A percentile compares a stretch with the other conserved stretches of the same genome.
phyloP scores from a whole-genome alignment of 2,113 vertebrate species.

The Alosa alosa region DNA sequence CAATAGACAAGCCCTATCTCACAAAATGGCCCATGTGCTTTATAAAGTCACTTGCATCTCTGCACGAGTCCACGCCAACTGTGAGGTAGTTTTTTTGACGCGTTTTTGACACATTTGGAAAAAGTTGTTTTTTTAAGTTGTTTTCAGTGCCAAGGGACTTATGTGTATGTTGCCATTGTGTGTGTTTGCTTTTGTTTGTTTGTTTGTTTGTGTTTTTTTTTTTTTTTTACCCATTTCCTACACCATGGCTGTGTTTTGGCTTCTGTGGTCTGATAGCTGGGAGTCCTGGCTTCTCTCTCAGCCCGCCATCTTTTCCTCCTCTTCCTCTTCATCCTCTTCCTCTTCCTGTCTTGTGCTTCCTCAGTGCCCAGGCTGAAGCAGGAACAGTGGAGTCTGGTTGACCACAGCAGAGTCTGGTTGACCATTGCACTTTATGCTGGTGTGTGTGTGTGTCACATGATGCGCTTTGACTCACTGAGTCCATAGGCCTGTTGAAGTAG shows the following conservation, averaged over 20 bases:
- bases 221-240: neutral
- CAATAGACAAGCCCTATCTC: neutral
- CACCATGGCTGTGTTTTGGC: neutral
- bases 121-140: neutral
- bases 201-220: neutral
- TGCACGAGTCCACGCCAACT: neutral
- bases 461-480: neutral
- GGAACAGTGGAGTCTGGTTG: slow-evolving; percentile 37
- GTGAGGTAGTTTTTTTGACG: neutral
- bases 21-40: neutral
- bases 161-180: neutral
- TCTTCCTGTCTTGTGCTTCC: neutral
- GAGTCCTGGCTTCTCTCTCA: neutral
- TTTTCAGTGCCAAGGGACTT: neutral
- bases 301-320: neutral
- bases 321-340: neutral
- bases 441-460: neutral
- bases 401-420: slow-evolving; percentile 35
- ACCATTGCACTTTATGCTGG: slow-evolving; percentile 24
- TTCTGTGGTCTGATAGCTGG: neutral
- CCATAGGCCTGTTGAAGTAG: neutral
- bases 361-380: slow-evolving; percentile 16
- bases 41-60: neutral
- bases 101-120: neutral
- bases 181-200: neutral